phyloP scores from a whole-genome alignment of 2,113 vertebrate species.

The Aptenodytes forsteri region DNA sequence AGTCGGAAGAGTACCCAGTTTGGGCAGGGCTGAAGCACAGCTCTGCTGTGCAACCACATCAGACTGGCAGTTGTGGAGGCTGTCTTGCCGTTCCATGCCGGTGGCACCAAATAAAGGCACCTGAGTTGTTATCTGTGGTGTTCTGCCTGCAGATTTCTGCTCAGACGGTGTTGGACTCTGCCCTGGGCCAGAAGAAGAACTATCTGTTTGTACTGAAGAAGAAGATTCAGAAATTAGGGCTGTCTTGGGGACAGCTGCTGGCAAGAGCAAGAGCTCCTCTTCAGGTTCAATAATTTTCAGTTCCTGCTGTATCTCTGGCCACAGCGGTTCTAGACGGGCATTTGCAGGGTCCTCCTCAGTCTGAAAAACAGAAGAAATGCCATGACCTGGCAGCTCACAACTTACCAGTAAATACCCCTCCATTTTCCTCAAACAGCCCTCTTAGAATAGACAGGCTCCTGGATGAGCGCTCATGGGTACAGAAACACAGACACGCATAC shows the following conservation, averaged over 20 bases:
- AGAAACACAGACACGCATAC: neutral
- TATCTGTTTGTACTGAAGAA: neutral
- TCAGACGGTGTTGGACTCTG: neutral
- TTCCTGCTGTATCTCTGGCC: conserved; percentile 84
- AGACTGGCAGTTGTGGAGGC: neutral
- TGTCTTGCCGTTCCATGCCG: neutral
- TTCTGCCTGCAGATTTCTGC: neutral
- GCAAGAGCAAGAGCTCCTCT: conserved; percentile 70
- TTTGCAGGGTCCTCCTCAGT: conserved; percentile 53
- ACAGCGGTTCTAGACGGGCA: conserved; percentile 63
- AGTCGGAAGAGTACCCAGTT: neutral
- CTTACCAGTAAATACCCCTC: neutral
- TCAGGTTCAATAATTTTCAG: conserved; percentile 89
- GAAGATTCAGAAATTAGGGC: neutral
- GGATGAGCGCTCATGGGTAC: neutral
- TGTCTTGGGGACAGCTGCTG: neutral
- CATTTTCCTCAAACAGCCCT: neutral
- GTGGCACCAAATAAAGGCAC: neutral
- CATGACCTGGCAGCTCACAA: neutral
- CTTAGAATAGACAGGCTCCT: neutral
- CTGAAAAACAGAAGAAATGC: conserved; percentile 72
- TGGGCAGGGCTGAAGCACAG: neutral
- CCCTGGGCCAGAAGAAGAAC: neutral
- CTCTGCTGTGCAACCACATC: neutral
- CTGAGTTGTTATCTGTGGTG: neutral